Conservation (phyloP, 2,888 invertebrate species). For the Pelosia muscerda region DNA sequence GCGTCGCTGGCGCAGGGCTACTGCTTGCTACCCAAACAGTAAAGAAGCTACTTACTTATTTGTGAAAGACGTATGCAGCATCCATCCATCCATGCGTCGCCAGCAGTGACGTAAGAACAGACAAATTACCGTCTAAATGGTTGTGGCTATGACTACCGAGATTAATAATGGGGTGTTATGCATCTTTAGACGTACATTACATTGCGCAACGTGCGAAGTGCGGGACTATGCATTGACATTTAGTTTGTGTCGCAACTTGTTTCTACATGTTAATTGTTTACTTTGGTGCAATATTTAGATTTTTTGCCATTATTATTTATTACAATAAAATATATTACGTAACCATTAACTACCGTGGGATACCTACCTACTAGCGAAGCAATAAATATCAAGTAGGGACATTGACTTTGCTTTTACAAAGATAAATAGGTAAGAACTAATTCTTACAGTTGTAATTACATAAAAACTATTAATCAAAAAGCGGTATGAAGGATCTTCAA, state of each 20-base stretch:
- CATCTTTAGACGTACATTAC: background rate
- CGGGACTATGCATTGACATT: conserved; percentile 6
- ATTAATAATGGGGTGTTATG: background rate
- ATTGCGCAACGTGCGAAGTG: background rate
- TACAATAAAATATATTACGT: background rate
- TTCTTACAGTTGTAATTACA: background rate
- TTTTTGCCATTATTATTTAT: background rate
- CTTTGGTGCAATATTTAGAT: background rate
- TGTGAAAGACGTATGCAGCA: background rate
- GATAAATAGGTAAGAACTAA: background rate
- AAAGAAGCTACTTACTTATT: background rate
- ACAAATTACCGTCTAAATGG: background rate
- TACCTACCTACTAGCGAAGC: background rate
- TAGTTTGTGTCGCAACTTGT: background rate
- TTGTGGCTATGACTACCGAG: background rate
- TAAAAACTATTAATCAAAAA: background rate
- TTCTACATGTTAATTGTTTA: background rate
- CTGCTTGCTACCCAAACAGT: background rate
- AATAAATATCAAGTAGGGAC: background rate
- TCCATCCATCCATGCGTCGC: background rate
- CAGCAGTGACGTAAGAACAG: background rate
- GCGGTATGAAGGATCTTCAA: background rate
- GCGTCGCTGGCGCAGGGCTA: too few relatives aligned
- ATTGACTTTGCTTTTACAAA: background rate
- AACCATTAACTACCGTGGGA: too few relatives aligned